Evolutionary conservation across 2,113 vertebrate species (phyloP).

Genomic region (Macrotis lagotis): DNA sequence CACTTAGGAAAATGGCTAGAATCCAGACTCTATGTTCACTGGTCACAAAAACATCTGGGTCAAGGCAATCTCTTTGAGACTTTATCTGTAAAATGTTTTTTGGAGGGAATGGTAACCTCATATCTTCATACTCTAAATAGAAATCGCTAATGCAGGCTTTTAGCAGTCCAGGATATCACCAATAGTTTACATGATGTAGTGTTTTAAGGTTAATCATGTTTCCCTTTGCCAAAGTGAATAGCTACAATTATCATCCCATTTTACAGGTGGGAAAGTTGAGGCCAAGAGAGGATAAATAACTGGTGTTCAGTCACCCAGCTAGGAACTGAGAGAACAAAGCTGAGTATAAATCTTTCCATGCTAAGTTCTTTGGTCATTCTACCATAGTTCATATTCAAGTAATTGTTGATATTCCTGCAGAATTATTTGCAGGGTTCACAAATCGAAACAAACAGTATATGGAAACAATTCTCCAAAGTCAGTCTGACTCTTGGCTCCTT

Average conservation of each 20-base stretch:
- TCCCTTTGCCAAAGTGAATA: not conserved
- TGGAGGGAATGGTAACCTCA: no score
- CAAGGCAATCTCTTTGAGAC: no score
- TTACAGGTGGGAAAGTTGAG: not conserved
- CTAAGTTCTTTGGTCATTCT: not conserved
- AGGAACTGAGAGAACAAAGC: not conserved
- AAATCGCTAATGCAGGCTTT: no score
- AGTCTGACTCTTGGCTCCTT: not conserved
- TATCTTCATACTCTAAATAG: no score
- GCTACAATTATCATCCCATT: not conserved
- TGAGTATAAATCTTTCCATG: not conserved
- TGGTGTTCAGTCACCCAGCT: not conserved
- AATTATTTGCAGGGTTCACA: not conserved
- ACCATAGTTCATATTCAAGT: not conserved
- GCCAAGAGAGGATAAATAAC: not conserved
- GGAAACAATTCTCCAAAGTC: not conserved
- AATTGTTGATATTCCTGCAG: not conserved
- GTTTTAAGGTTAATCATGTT: no score
- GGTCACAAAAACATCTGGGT: no score
- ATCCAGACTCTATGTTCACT: no score
- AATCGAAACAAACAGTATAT: not conserved
- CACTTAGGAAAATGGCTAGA: no score
- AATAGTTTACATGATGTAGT: no score
- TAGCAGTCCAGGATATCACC: no score
- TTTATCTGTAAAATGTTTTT: no score